Evolutionary conservation across 2,797 vertebrate genomes (phyloP).

Genomic region (Emydoidea blandingii): DNA sequence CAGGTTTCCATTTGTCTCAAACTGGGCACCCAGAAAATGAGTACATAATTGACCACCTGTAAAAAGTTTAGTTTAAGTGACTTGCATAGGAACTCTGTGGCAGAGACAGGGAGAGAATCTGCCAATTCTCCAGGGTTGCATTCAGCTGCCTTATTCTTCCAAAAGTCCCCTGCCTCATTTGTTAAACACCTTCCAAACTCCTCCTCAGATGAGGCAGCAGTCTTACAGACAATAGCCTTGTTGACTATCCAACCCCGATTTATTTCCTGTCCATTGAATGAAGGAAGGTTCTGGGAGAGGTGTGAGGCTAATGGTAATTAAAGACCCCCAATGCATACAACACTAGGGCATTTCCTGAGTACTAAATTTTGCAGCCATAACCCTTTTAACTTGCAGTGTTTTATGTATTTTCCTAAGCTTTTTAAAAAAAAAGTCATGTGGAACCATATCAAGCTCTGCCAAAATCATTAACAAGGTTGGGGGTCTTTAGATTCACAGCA

Average conservation of each 20-base stretch:
- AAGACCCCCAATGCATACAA: neutral
- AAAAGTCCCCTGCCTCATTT: neutral
- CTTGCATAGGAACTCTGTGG: neutral
- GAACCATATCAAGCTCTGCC: neutral
- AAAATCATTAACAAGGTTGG: slow-evolving; percentile 7
- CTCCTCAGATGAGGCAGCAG: neutral
- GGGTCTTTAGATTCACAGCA: slow-evolving; percentile 10
- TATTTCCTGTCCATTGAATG: neutral
- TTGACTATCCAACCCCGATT: neutral
- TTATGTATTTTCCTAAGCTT: neutral
- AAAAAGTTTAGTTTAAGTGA: neutral
- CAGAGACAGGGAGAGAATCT: neutral
- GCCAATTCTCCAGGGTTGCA: neutral
- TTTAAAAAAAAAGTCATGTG: neutral
- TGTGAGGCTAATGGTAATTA: neutral
- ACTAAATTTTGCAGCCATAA: neutral
- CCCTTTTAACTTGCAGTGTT: neutral
- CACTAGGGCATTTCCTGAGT: no score
- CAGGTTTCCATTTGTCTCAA: neutral
- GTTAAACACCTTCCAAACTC: neutral
- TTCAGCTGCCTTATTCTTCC: neutral
- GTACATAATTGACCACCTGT: neutral
- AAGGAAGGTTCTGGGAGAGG: no score
- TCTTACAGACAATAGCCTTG: neutral
- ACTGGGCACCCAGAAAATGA: neutral